A percentile compares a stretch with the other conserved stretches of the same genome.
Conservation (phyloP, 2,888 invertebrate genomes). For the Synanthedon tipuliformis region DNA sequence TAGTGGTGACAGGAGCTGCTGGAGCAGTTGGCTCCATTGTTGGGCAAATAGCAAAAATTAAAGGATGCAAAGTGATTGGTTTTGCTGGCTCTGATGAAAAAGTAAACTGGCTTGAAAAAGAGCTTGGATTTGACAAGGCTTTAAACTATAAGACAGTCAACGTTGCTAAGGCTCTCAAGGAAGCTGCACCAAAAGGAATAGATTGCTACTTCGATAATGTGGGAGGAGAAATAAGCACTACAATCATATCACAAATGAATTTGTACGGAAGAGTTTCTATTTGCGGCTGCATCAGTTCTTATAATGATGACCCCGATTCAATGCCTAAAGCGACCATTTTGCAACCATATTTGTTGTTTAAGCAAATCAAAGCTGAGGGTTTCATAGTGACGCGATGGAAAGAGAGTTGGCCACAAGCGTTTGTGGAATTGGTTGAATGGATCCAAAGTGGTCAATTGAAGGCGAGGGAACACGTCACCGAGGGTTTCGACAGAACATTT, state of each 20-base stretch:
- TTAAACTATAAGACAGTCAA: conserved; percentile 76
- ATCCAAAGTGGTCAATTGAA: conserved; percentile 75
- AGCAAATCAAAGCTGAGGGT: conserved; percentile 74
- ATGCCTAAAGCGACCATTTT: conserved; percentile 46
- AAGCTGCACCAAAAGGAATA: conserved; percentile 71
- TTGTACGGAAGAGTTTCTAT: conserved; percentile 39
- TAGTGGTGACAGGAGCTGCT: conserved; percentile 74
- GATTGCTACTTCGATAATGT: conserved; percentile 81
- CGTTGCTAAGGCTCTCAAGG: conserved; percentile 48
- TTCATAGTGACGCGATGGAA: conserved; percentile 65
- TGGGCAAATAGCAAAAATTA: conserved; percentile 76
- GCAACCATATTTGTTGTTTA: conserved; percentile 66
- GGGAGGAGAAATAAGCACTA: conserved; percentile 69
- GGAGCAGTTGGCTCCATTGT: conserved; percentile 76
- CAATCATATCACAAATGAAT: conserved; percentile 67
- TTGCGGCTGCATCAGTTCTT: conserved; percentile 42
- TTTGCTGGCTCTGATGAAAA: conserved; percentile 75
- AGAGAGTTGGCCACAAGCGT: conserved; percentile 69
- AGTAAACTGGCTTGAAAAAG: conserved; percentile 68
- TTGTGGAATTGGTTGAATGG: conserved; percentile 69
- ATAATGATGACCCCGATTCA: conserved; percentile 29
- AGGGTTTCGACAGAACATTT: conserved; percentile 77
- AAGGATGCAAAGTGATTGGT: conserved; percentile 38
- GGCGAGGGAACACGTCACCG: conserved; percentile 73
- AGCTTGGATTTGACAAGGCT: conserved; percentile 73